These are phyloP conservation scores for Chaetorhynchus papuensis DNA, from an alignment of 2,113 vertebrate species.

Conservation along the genomic window DNA sequence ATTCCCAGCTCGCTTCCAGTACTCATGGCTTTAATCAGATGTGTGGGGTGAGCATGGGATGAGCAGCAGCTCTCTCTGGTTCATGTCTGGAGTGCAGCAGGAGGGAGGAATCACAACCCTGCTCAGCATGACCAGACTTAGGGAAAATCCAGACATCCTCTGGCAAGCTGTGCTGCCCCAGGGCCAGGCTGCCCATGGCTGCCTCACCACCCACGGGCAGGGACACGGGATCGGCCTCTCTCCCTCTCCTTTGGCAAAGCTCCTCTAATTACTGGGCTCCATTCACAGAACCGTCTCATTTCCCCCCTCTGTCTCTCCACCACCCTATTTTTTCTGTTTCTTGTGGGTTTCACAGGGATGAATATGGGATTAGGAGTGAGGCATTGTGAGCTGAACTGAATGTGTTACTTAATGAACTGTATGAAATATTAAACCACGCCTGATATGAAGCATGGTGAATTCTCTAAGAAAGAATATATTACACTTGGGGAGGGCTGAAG, in stretches of 20 bases:
- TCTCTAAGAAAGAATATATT: slow-evolving; percentile 42
- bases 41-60: accelerated
- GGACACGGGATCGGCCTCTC: background rate
- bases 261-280: background rate
- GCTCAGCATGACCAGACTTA: accelerated
- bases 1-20: accelerated
- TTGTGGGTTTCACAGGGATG: background rate
- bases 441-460: background rate
- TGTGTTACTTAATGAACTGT: slow-evolving; percentile 52
- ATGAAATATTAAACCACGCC: slow-evolving; percentile 60
- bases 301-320: background rate
- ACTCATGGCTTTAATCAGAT: background rate
- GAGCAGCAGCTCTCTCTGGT: background rate
- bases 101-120: background rate
- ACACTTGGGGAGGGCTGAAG: slow-evolving; percentile 16
- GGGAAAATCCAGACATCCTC: background rate
- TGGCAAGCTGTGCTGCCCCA: background rate
- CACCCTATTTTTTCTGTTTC: background rate
- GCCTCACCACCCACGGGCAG: background rate
- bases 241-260: background rate
- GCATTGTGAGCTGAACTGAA: slow-evolving; percentile 11
- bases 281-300: background rate
- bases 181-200: accelerated
- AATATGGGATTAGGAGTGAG: slow-evolving; percentile 14
- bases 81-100: background rate